Evolutionary conservation across 2,888 invertebrate genomes (phyloP).

Genomic region (Pollenia angustigena): DNA sequence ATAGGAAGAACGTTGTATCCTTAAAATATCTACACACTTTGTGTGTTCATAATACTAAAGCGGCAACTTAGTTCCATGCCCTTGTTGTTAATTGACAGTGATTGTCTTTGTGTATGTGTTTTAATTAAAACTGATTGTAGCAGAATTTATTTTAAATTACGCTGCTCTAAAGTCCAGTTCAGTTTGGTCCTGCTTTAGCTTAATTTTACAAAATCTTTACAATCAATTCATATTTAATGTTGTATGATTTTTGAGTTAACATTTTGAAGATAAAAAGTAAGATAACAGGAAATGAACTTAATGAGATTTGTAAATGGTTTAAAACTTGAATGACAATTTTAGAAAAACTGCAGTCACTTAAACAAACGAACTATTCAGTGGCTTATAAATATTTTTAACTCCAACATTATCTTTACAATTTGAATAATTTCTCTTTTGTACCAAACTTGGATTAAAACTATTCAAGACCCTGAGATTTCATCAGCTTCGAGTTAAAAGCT

Average conservation of each 20-base stretch:
- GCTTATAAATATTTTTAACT: too few relatives aligned
- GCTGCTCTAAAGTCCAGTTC: not conserved
- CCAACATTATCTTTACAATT: too few relatives aligned
- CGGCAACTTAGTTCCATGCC: not conserved
- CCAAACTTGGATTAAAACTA: too few relatives aligned
- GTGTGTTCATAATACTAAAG: not conserved
- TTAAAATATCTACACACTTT: not conserved
- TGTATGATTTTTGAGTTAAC: not conserved
- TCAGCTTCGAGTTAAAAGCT: too few relatives aligned
- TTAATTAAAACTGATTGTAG: slow-evolving; percentile 32
- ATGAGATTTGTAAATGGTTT: not conserved
- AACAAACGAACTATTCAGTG: too few relatives aligned
- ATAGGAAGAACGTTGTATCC: not conserved
- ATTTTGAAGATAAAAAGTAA: not conserved
- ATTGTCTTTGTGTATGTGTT: slow-evolving; percentile 28
- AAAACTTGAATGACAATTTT: not conserved
- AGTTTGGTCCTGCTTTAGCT: not conserved
- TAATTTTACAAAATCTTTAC: not conserved
- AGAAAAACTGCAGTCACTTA: too few relatives aligned
- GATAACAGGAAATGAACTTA: slow-evolving; percentile 36
- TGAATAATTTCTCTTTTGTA: too few relatives aligned
- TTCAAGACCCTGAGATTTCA: too few relatives aligned
- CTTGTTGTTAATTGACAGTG: slow-evolving; percentile 7
- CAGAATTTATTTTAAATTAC: not conserved
- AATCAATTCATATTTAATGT: slow-evolving; percentile 11